These are phyloP conservation scores for Palythoa grandiflora DNA, from an alignment of 92 coral and sea anemone species.

Conservation along the genomic window DNA sequence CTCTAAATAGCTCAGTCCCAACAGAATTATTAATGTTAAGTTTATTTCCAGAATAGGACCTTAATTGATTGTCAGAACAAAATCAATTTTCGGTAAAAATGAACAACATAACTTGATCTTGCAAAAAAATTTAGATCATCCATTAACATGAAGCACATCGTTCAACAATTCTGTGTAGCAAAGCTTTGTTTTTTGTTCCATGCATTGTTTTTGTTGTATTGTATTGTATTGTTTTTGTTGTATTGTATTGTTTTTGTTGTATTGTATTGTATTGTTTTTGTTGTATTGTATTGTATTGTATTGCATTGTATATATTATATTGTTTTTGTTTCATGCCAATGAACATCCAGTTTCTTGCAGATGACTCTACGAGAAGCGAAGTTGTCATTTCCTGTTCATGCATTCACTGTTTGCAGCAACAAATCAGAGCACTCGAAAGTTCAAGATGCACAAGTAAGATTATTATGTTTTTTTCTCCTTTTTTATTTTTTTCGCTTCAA, in stretches of 20 bases:
- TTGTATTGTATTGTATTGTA: too few species aligned
- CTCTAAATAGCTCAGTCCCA: too few species aligned
- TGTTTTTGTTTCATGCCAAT: background rate
- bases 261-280: too few species aligned
- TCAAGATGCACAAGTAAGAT: constrained; percentile 14
- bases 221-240: background rate
- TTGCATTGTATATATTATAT: too few species aligned
- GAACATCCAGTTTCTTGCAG: constrained; percentile 37
- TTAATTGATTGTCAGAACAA: too few species aligned
- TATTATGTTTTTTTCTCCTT: background rate
- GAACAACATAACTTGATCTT: background rate
- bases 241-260: too few species aligned
- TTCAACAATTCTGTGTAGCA: too few species aligned
- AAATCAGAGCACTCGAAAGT: background rate
- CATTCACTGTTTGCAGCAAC: constrained; percentile 66
- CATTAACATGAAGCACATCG: background rate
- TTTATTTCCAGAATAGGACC: too few species aligned
- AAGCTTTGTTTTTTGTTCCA: background rate
- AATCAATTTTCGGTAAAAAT: background rate
- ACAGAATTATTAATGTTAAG: too few species aligned
- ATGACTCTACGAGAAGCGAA: constrained; percentile 79
- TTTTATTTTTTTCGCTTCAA: too few species aligned
- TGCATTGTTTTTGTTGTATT: background rate
- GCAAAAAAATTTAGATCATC: background rate
- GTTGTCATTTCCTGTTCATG: constrained; percentile 88